phyloP scores from a whole-genome alignment of 2,113 vertebrate species.

The Hydrolagus affinis region DNA sequence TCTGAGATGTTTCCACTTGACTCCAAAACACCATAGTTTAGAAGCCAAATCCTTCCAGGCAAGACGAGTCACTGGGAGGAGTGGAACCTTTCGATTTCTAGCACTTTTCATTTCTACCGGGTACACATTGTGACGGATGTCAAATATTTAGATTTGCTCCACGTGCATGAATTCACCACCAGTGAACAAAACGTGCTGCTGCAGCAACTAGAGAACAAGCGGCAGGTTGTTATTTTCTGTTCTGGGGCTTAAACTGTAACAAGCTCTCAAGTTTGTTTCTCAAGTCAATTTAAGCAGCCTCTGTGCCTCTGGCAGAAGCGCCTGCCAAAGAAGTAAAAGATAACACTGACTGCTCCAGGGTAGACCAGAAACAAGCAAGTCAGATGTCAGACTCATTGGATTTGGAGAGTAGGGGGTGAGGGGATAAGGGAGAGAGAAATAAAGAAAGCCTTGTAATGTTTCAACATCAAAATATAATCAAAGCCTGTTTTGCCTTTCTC shows the following conservation, averaged over 20 bases:
- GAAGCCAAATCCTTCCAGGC: slow-evolving; percentile 27
- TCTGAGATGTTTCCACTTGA: slow-evolving; percentile 23
- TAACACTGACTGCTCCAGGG: background rate
- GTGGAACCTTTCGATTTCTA: background rate
- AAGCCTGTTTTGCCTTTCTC: background rate
- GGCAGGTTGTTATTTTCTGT: too few relatives aligned
- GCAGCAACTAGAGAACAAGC: too few relatives aligned
- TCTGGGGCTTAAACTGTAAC: background rate
- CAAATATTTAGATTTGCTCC: slow-evolving; percentile 6
- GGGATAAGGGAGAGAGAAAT: background rate
- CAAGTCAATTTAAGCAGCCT: background rate
- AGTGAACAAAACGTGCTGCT: background rate
- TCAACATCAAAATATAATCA: background rate
- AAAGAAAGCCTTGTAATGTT: slow-evolving; percentile 6
- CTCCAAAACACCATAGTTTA: slow-evolving; percentile 6
- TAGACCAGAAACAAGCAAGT: background rate
- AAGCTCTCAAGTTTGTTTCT: background rate
- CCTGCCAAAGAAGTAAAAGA: background rate
- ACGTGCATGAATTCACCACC: background rate
- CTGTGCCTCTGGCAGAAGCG: background rate
- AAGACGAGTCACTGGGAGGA: slow-evolving; percentile 17
- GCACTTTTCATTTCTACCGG: slow-evolving; percentile 2
- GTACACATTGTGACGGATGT: background rate
- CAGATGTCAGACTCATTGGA: too few relatives aligned
- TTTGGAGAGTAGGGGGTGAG: too few relatives aligned